Evolutionary conservation across 2,113 vertebrate species (phyloP), one percentile per base, ranked within the genome.

Genomic region (Oxygymnocypris stewartii): DNA sequence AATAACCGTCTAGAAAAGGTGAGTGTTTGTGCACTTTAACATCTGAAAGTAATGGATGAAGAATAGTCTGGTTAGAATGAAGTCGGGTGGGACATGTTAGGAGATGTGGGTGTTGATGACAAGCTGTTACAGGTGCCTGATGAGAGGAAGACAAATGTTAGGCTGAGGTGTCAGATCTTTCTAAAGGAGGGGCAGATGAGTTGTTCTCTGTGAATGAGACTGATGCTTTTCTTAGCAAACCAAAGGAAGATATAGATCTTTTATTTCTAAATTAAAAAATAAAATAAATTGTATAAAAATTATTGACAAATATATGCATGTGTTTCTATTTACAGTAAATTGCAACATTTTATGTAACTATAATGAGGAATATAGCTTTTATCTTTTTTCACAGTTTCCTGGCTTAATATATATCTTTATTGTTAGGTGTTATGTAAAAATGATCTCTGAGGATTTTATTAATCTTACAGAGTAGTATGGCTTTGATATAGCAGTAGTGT

Each of bases 131-230:
- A 71, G n/a, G 49, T 51, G 47, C 51, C 12, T 59, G 69, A 74
- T 84, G 69, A 40, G 49, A n/a, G 23, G 47, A 84, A 75, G 31
- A 84, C 23, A 40, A 84, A 59, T 16, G 12, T 42, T 83, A 37
- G 18, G 16, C 28, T 54, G 28, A 47, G 40, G 47, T 40, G 69
- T 84, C 65, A 71, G 2, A 35, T 82, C 28, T 49, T 35, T 83
- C 42, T 28, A 13, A 47, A 67, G 6, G 11, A 40, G 28, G 18
- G 28, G n/a, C 67, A 44, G 23, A 13, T 61, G 2, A 71, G 63
- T 31, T 31, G 28, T 14, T 84, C 1, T 84, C 20, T 54, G 28
- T 73, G 47, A 74, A 74, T 59, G 23, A 35, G 44, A 40, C 35
- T 25, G 54, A 25, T 63, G 78, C 20, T 80, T 47, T 49, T 67